Evolutionary conservation across 1,140 invertebrate genomes (phyloP).

Genomic region (Microplitis demolitor): DNA sequence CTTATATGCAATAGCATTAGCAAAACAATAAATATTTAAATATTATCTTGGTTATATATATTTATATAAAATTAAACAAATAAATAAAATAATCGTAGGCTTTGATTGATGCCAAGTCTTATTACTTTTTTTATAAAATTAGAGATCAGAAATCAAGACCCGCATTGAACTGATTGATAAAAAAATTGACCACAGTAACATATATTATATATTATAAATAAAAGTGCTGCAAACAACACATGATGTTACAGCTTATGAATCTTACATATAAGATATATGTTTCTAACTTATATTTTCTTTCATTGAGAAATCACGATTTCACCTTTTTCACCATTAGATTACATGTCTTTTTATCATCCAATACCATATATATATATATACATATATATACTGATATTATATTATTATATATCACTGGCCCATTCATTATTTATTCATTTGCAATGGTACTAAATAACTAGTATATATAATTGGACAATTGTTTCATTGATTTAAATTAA

Average conservation of each 20-base stretch:
- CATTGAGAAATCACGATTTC: conserved; percentile 28
- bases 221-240: neutral
- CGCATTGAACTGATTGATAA: too few relatives aligned
- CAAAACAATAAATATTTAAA: too few relatives aligned
- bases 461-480: neutral
- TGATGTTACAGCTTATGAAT: neutral
- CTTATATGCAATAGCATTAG: too few relatives aligned
- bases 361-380: neutral
- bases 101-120: too few relatives aligned
- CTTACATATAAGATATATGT: neutral
- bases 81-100: too few relatives aligned
- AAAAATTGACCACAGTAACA: too few relatives aligned
- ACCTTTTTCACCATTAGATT: conserved; percentile 14
- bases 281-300: conserved; percentile 1
- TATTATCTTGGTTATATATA: too few relatives aligned
- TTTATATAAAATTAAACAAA: too few relatives aligned
- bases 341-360: neutral
- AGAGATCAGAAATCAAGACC: too few relatives aligned
- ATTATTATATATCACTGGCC: neutral
- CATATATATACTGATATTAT: too few relatives aligned
- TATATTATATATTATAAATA: neutral
- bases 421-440: conserved; percentile 1
- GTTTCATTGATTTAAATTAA: conserved; percentile 17
- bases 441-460: conserved; percentile 5
- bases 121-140: too few relatives aligned